Evolutionary conservation across 2,113 vertebrate species (phyloP), one percentile per base, ranked within the genome.

Genomic region (Datnioides undecimradiatus): DNA sequence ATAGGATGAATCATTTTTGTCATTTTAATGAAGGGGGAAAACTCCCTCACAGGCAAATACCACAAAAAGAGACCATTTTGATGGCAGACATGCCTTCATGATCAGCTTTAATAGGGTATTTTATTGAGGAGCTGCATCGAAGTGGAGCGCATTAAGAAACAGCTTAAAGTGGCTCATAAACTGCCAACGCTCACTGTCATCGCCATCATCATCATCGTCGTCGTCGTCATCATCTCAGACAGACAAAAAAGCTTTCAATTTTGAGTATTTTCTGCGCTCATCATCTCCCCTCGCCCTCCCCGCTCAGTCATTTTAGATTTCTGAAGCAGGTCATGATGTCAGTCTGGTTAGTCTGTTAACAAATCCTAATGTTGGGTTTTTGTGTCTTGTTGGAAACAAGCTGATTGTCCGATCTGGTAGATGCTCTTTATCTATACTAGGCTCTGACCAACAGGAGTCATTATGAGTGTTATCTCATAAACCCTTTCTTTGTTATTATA

Each of bases 81-180:
- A 89, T 83, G 87, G 80, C 85, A 91, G 90, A 94, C 85, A 84
- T 93, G 85, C 79, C 82, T 90, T 91, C 76, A 80, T 89, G 90
- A 93, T 91, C 89, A 88, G 73, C 84, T 91, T 90, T 93, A 92
- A 94, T 93, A 77, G 89, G 77, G 82, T 91, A 64, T 91, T 89
- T 91, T 88, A 87, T 80, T 83, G 59, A 41, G 73, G 83, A 88
- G 87, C 84, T 7, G 82, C 90, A 88, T 80, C 40, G 59, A 81
- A 87, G 83, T 84, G 87, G 84, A 89, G 81, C 75, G 48, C 90
- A 94, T 93, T 94, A 92, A 83, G 91, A 86, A 84, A 80, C 80
- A 58, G 73, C 84, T 84, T 87, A 82, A 85, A 91, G 87, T 88
- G 83, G 73, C 82, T 90, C 84, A 86, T 92, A 90, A 87, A 91